Evolutionary conservation across 1,140 invertebrate species (phyloP), one percentile per base, ranked within the genome.

Genomic region (Bombus breviceps): DNA sequence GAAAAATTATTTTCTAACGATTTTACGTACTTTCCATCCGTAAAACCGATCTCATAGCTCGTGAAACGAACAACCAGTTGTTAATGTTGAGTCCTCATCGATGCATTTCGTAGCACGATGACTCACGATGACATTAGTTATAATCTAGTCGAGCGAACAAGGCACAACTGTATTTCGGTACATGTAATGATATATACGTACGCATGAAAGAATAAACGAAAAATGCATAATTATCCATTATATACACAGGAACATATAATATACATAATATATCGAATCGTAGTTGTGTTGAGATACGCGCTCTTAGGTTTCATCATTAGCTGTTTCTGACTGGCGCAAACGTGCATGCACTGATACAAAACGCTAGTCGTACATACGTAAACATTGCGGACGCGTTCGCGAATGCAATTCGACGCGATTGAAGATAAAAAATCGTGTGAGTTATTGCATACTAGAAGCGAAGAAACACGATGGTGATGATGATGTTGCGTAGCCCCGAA

Each of bases 401-500:
- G 62, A 81, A 59, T 66, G 78, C 34, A 64, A 41, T 37, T 76
- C 73, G 43, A 9, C 18, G 47, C 47, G 47, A 75, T 32, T 57
- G 28, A 53, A 53, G 47, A 53, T 53, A 22, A 22, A 22, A 53
- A 53, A 53, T 18, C 47, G 47, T 22, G 47, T 53, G 18, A 22
- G 0, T 53, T 53, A 22, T 53, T 53, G 47, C 47, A 53, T 53
- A 53, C 6, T 53, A 53, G 18, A 34, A 66, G 64, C 32, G 47
- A 18, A 34, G 41, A 66, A 39, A 25, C 41, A 32, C n/a, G 81
- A 53, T 22, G 47, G 22, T 53, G 81, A 74, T 18, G 66, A 57
- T 74, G 84, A 79, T 77, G 81, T 90, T 74, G 81, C 80, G 89
- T 87, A 88, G 89, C 90, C 90, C 90, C 90, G 90, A 88, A 87